Conservation (phyloP, 2,113 vertebrate genomes). For the Ptilonorhynchus violaceus region DNA sequence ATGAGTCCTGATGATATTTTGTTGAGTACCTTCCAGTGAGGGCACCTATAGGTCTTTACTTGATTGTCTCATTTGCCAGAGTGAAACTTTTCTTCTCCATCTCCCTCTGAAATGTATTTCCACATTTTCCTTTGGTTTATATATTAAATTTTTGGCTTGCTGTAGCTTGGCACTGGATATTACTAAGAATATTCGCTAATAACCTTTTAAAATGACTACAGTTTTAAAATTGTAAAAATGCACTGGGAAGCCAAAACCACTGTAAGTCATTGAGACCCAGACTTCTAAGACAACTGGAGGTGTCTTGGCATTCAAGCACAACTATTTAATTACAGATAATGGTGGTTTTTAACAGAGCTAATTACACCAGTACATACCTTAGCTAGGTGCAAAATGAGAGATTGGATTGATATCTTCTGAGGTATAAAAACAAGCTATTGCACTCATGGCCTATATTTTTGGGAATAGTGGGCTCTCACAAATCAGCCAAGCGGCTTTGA, state of each 20-base stretch:
- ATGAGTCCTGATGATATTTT: background rate
- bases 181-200: background rate
- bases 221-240: background rate
- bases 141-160: background rate
- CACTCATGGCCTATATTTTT: background rate
- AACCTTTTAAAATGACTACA: background rate
- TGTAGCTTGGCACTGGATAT: background rate
- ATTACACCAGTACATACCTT: background rate
- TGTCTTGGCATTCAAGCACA: background rate
- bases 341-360: background rate
- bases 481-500: background rate
- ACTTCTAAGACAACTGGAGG: background rate
- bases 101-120: background rate
- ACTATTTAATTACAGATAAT: background rate
- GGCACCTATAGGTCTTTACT: background rate
- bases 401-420: background rate
- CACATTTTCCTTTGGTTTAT: background rate
- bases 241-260: background rate
- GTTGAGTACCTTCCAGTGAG: background rate
- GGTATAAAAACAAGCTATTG: background rate
- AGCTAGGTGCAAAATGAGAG: background rate
- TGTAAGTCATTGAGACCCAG: background rate
- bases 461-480: background rate
- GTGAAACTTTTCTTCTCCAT: background rate
- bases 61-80: background rate